These are phyloP conservation scores for Fratercula arctica DNA, from an alignment of 2,797 vertebrate genomes.

Conservation along the genomic window DNA sequence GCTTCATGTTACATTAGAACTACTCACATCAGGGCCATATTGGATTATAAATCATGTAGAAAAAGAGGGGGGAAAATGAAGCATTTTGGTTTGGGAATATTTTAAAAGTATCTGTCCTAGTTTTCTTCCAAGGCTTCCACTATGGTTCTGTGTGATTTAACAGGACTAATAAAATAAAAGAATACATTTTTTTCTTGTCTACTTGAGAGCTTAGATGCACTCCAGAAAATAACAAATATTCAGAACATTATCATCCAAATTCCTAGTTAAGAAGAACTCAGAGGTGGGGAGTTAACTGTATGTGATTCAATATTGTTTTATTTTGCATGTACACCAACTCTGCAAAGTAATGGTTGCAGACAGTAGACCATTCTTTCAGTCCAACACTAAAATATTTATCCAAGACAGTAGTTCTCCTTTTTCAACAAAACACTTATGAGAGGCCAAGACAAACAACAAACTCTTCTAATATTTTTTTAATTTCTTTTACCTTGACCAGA, in stretches of 20 bases:
- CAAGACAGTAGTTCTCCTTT: background rate
- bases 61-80: background rate
- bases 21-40: background rate
- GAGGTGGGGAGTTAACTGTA: background rate
- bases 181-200: background rate
- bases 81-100: background rate
- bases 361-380: background rate
- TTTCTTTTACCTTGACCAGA: background rate
- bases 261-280: background rate
- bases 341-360: background rate
- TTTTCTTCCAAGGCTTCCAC: background rate
- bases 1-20: background rate
- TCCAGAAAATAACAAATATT: background rate
- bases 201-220: background rate
- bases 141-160: background rate
- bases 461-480: background rate
- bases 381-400: background rate
- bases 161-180: background rate
- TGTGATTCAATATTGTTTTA: background rate
- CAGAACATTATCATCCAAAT: background rate
- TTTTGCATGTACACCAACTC: background rate
- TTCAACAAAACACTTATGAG: background rate
- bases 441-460: background rate
- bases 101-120: background rate
- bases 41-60: background rate